Base-by-base conservation (phyloP, 1,140 invertebrate genomes). In the Micrasema longulum region DNA sequence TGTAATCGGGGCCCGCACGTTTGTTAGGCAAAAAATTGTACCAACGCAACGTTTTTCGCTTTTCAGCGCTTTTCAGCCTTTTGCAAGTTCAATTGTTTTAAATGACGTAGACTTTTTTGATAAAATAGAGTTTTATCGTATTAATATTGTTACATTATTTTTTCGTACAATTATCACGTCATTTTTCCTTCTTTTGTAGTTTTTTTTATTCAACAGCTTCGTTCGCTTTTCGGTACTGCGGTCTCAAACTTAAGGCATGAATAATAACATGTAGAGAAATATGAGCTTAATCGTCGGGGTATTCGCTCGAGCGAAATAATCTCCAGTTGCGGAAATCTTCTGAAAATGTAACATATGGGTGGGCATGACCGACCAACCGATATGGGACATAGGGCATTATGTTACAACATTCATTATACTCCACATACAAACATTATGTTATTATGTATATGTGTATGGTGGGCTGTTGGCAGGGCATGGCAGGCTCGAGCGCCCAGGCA, bases 261-360 rank as follows among this genome's bases (percentile, higher is more conserved):
- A 52, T 12, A 52, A n/a, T n/a, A n/a, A 52, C 48, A 52, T 35
- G 35, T 57, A n/a, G n/a, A 35, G 53, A 36, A 57, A 57, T 36
- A 6, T 57, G 53, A 57, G n/a, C 31, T 31, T 57, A 57, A 35
- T 35, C 53, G 31, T 16, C 31, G 12, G 23, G 23, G 23, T 35
- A 31, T n/a, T 57, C n/a, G 53, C 53, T 57, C 26, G 31, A 57
- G 53, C 53, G 53, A 7, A 20, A 31, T 6, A n/a, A 45, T 16
- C n/a, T 1, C 52, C 11, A 6, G 26, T 57, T 36, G 53, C 53
- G 48, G 48, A 52, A 52, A 52, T 23, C 48, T 52, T 7, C 14
- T 20, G 43, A 52, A 20, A 20, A 43, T 43, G 6, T 1, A 2
- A 10, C 41, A 45, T 45, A 45, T 45, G 43, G 43, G 18, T 16